Conservation (phyloP, 23 tunicate species). For the Oikopleura albicans region DNA sequence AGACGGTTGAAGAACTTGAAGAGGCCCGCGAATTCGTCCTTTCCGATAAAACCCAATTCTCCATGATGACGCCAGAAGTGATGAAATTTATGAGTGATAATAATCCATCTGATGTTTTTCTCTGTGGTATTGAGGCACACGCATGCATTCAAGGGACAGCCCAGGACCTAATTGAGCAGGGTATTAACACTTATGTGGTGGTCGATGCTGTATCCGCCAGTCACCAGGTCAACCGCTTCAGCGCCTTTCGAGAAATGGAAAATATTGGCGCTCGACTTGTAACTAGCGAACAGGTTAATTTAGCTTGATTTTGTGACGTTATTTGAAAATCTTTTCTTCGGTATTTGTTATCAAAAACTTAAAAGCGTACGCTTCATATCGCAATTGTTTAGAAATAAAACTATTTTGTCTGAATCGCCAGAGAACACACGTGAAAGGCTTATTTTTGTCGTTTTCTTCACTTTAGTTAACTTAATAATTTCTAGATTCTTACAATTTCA, state of each 20-base stretch:
- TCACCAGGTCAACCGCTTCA: not conserved
- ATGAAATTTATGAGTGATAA: not conserved
- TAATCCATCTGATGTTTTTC: not conserved
- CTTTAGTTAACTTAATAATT: too few relatives aligned
- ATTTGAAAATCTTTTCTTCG: too few relatives aligned
- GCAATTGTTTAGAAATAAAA: too few relatives aligned
- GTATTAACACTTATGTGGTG: not conserved
- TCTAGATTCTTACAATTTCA: too few relatives aligned
- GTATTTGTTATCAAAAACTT: too few relatives aligned
- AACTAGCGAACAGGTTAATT: not conserved
- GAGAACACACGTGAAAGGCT: too few relatives aligned
- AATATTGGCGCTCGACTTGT: not conserved
- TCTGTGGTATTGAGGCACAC: conserved; percentile 1
- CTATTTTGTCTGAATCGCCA: too few relatives aligned
- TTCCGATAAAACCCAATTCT: not conserved
- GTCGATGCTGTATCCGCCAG: not conserved
- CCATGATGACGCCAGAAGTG: conserved; percentile 7
- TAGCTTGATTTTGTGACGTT: too few relatives aligned
- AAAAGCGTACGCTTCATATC: too few relatives aligned
- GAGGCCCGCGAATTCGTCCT: not conserved
- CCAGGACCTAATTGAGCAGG: not conserved
- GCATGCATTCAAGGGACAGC: conserved; percentile 17
- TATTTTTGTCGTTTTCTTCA: too few relatives aligned
- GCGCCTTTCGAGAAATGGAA: conserved; percentile 13
- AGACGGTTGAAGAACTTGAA: not conserved